Evolutionary conservation across 2,113 vertebrate genomes (phyloP), one percentile per base, ranked within the genome.

Genomic region (Sturnira hondurensis): DNA sequence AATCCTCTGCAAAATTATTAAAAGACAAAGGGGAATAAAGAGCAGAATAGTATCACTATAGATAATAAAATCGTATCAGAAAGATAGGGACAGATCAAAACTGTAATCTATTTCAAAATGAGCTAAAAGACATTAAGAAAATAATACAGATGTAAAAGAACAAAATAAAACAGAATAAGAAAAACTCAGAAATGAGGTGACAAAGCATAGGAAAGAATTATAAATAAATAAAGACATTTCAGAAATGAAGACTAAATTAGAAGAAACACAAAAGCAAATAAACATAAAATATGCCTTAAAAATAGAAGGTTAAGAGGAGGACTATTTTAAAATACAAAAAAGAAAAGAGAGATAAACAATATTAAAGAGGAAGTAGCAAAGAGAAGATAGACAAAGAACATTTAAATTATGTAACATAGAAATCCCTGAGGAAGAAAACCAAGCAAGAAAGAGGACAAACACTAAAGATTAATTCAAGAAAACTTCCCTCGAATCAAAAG

Each of bases 1-100:
- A 86, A 76, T 95, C 68, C 65, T 56, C 26, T 86, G 63, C 77
- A 86, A 86, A 86, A 83, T 93, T 94, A 74, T 80, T 88, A 74
- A 3, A 83, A 95, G 89, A 97, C 93, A 76, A 95, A 93, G 93
- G 93, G 89, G 89, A 91, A 86, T 58, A 71, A 86, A 52, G 50
- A 95, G 43, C 43, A 93, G 89, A 93, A 74, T 80, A 61, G 36
- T 36, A 84, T 95, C 84, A 94, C 63, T 33, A 52, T 50, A 65
- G 65, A 89, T 91, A 93, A 86, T 89, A 91, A 95, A 94, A 91
- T 38, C 38, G 8, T 65, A 95, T 93, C 86, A 71, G 41, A 89
- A 87, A 93, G 67, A 87, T 73, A 87, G 20, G 38, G 76, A 86
- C 31, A 93, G 74, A 93, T 97, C 95, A 96, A 97, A 97, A 93